Percentiles rank a stretch among this genome's conserved stretches.
Conservation (phyloP, 2,797 vertebrate species). For the Lophotriccus pileatus region DNA sequence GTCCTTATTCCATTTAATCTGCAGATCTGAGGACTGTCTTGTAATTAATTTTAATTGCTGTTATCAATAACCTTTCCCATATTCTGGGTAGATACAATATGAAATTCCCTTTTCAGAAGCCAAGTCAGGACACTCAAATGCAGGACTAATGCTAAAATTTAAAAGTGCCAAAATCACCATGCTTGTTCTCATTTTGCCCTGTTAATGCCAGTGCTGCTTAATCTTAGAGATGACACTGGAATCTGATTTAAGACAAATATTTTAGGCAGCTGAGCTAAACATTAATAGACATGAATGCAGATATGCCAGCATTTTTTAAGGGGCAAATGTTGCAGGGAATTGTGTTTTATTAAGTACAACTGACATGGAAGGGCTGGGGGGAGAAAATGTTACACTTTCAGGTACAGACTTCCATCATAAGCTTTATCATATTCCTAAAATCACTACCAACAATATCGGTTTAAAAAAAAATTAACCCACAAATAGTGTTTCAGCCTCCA, state of each 20-base stretch:
- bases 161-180: neutral
- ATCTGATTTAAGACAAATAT: neutral
- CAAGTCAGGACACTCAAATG: neutral
- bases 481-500: neutral
- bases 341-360: neutral
- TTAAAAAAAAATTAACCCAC: neutral
- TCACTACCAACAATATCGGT: neutral
- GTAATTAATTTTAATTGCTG: neutral
- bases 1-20: neutral
- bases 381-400: neutral
- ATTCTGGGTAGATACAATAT: neutral
- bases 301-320: neutral
- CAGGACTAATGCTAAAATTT: neutral
- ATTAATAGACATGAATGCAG: neutral
- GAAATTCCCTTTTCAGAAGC: neutral
- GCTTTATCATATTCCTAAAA: neutral
- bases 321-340: neutral
- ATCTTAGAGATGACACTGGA: neutral
- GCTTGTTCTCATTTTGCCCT: neutral
- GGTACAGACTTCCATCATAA: neutral
- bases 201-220: neutral
- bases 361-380: neutral
- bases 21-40: neutral
- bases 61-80: neutral
- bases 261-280: neutral